Evolutionary conservation across 2,113 vertebrate genomes (phyloP).

Genomic region (Melanotaenia duboulayi): DNA sequence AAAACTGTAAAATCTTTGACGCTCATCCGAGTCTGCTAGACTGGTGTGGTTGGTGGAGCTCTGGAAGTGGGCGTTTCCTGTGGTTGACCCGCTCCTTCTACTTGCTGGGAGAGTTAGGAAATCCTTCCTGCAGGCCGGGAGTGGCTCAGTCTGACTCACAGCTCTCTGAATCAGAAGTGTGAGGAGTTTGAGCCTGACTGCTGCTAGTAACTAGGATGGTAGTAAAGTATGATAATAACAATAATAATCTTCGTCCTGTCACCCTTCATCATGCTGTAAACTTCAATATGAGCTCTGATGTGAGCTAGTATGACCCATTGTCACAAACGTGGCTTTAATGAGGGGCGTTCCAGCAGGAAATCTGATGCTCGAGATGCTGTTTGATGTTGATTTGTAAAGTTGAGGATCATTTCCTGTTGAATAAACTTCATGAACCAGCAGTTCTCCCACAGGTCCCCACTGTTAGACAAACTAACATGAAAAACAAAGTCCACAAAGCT

Average conservation of each 20-base stretch:
- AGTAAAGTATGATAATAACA: too few species aligned
- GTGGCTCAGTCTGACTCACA: constrained; percentile 26
- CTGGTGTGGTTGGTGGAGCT: too few species aligned
- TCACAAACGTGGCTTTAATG: background rate
- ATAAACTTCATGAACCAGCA: background rate
- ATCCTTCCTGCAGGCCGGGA: constrained; percentile 13
- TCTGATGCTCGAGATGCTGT: constrained; percentile 23
- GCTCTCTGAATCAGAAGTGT: background rate
- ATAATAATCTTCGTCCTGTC: too few species aligned
- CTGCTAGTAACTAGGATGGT: too few species aligned
- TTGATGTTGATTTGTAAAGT: too few species aligned
- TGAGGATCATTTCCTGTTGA: background rate
- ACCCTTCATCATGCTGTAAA: too few species aligned
- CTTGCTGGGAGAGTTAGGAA: constrained; percentile 27
- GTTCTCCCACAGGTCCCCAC: too few species aligned
- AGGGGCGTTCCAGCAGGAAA: background rate
- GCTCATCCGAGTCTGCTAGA: too few species aligned
- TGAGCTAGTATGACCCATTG: background rate
- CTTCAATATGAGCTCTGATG: too few species aligned
- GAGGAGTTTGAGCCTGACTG: background rate
- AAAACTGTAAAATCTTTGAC: too few species aligned
- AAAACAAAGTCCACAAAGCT: too few species aligned
- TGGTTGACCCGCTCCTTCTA: background rate
- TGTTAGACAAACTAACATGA: too few species aligned
- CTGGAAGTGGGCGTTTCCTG: constrained; percentile 6